Evolutionary conservation across 2,888 invertebrate genomes (phyloP).

Genomic region (Syrphus vitripennis): DNA sequence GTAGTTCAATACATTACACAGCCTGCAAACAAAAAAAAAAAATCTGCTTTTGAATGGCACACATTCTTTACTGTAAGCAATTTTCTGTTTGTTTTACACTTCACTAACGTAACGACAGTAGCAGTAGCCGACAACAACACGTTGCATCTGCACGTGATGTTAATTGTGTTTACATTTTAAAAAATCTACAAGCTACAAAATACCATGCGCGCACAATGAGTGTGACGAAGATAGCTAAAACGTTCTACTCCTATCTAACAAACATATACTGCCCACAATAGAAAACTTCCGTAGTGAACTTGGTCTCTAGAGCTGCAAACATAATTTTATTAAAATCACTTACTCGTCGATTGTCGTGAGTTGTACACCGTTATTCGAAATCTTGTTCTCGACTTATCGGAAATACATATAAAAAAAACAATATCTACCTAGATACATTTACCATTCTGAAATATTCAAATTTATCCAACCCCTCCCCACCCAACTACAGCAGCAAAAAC

Average conservation of each 20-base stretch:
- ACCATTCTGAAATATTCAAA: not conserved
- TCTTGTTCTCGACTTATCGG: not conserved
- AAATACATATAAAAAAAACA: not conserved
- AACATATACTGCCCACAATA: not conserved
- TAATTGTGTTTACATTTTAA: conserved; percentile 59
- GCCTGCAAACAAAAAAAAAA: not conserved
- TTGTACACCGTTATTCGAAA: conserved; percentile 36
- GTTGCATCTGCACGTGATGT: conserved; percentile 63
- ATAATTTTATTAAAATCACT: conserved; percentile 51
- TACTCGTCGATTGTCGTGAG: conserved; percentile 49
- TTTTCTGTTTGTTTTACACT: not conserved
- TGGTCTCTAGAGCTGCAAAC: conserved; percentile 37
- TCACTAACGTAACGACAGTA: not conserved
- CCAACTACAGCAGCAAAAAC: not conserved
- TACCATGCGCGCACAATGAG: conserved; percentile 29
- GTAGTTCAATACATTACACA: not conserved
- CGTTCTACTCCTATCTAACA: not conserved
- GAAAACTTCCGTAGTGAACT: conserved; percentile 24
- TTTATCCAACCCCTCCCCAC: too few species aligned
- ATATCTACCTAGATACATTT: not conserved
- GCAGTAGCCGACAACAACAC: conserved; percentile 3
- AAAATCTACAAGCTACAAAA: conserved; percentile 29
- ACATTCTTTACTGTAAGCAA: not conserved
- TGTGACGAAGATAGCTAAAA: not conserved
- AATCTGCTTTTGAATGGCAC: not conserved